These are phyloP conservation scores for Speoplatyrhinus poulsoni DNA, from an alignment of 2,113 vertebrate species.

Conservation along the genomic window DNA sequence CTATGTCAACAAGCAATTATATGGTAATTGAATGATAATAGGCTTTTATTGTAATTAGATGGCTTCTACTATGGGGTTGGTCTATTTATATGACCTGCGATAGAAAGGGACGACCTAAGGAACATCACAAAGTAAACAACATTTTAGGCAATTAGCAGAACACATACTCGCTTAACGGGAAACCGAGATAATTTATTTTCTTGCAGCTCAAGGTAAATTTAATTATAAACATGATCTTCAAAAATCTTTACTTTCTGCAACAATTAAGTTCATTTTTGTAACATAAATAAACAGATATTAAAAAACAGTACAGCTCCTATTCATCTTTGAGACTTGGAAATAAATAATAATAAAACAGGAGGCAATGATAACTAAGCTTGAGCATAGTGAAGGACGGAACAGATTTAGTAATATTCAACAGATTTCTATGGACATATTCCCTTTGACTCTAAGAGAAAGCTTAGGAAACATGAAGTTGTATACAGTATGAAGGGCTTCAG, in stretches of 20 bases:
- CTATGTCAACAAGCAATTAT: constrained; percentile 63
- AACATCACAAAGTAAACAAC: constrained; percentile 59
- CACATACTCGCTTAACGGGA: constrained; percentile 59
- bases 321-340: constrained; percentile 5
- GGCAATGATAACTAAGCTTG: constrained; percentile 1
- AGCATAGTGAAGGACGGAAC: constrained; percentile 26
- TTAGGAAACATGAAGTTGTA: constrained; percentile 3
- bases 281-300: no score
- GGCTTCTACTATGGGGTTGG: constrained; percentile 18
- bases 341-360: constrained; percentile 18
- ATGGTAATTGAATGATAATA: constrained; percentile 61
- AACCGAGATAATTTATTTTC: constrained; percentile 61
- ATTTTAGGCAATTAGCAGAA: constrained; percentile 61
- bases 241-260: constrained; percentile 1
- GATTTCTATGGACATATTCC: constrained; percentile 9
- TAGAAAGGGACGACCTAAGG: constrained; percentile 54
- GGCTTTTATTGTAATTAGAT: constrained; percentile 59
- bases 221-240: constrained; percentile 12
- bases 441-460: constrained; percentile 14
- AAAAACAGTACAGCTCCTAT: no score
- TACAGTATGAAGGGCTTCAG: constrained; percentile 2
- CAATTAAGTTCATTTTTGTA: neutral
- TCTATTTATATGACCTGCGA: constrained; percentile 37
- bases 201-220: constrained; percentile 29
- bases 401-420: constrained; percentile 9